Percentiles rank a stretch among this genome's conserved stretches.
These are phyloP conservation scores for Lasioglossum figueresi DNA, from an alignment of 2,888 invertebrate species.

Conservation along the genomic window DNA sequence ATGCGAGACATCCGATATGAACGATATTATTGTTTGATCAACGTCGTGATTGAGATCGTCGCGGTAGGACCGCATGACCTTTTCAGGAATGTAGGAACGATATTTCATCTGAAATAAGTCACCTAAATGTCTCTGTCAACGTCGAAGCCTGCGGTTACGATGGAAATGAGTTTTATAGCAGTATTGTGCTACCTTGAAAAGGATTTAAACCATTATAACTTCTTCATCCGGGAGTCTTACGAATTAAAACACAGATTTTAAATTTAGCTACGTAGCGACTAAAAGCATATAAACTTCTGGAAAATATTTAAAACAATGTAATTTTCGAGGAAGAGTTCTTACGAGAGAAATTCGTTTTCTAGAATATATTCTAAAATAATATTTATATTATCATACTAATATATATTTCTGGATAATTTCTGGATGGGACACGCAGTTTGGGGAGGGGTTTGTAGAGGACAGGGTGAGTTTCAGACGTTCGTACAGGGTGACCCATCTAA, in stretches of 20 bases:
- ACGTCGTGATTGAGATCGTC: not conserved
- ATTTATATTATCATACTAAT: not conserved
- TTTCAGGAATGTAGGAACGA: constrained; percentile 3
- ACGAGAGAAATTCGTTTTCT: not conserved
- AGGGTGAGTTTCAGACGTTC: not conserved
- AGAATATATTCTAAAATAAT: not conserved
- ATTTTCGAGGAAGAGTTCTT: not conserved
- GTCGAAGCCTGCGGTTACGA: not conserved
- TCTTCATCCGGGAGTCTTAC: not conserved
- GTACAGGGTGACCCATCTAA: not conserved
- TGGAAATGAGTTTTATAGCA: not conserved
- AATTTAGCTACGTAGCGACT: not conserved
- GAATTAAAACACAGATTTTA: not conserved
- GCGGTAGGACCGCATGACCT: not conserved
- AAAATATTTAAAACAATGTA: not conserved
- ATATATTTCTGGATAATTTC: no score
- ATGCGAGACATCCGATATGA: constrained; percentile 1
- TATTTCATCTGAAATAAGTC: not conserved
- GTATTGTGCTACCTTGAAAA: not conserved
- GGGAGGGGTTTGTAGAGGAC: not conserved
- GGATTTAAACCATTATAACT: not conserved
- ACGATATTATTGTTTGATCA: constrained; percentile 2
- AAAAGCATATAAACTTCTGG: not conserved
- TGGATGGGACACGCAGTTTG: not conserved
- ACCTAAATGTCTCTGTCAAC: not conserved